phyloP scores from a whole-genome alignment of 2,113 vertebrate genomes.

The Seriola quinqueradiata region DNA sequence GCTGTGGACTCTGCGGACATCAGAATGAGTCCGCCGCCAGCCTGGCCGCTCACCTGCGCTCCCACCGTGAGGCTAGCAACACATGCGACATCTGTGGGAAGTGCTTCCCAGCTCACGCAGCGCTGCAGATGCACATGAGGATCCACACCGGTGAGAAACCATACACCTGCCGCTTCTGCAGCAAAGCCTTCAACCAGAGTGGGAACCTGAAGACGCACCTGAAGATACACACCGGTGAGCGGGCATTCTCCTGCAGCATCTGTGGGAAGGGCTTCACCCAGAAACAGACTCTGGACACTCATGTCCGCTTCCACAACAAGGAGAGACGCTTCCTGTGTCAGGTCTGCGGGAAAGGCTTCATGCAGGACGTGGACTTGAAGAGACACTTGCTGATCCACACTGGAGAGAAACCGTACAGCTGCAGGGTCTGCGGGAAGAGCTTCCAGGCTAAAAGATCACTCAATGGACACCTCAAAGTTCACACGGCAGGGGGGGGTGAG shows the following conservation, averaged over 20 bases:
- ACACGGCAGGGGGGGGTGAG: background rate
- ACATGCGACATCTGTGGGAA: conserved; percentile 79
- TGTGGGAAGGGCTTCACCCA: conserved; percentile 76
- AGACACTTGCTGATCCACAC: conserved; percentile 75
- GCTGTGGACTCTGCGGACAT: conserved; percentile 69
- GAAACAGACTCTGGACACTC: conserved; percentile 78
- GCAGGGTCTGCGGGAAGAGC: conserved; percentile 65
- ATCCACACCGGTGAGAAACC: conserved; percentile 73
- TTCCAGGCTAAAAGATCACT: conserved; percentile 72
- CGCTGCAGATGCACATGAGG: conserved; percentile 76
- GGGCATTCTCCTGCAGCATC: conserved; percentile 81
- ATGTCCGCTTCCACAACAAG: conserved; percentile 84
- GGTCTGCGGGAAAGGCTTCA: conserved; percentile 75
- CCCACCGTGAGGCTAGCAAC: conserved; percentile 34
- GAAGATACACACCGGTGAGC: conserved; percentile 84
- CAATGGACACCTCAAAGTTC: conserved; percentile 68
- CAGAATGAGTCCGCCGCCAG: conserved; percentile 52
- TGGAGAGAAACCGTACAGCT: conserved; percentile 71
- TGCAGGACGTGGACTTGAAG: conserved; percentile 72
- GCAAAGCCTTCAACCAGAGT: conserved; percentile 85
- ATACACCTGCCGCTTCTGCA: conserved; percentile 80
- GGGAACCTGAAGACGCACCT: conserved; percentile 86
- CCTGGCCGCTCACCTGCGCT: conserved; percentile 54
- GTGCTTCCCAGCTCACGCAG: conserved; percentile 66
- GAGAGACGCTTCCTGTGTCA: conserved; percentile 70